A percentile compares a stretch with the other conserved stretches of the same genome.
Conservation (phyloP, 2,888 invertebrate species). For the Stenichneumon culpator region DNA sequence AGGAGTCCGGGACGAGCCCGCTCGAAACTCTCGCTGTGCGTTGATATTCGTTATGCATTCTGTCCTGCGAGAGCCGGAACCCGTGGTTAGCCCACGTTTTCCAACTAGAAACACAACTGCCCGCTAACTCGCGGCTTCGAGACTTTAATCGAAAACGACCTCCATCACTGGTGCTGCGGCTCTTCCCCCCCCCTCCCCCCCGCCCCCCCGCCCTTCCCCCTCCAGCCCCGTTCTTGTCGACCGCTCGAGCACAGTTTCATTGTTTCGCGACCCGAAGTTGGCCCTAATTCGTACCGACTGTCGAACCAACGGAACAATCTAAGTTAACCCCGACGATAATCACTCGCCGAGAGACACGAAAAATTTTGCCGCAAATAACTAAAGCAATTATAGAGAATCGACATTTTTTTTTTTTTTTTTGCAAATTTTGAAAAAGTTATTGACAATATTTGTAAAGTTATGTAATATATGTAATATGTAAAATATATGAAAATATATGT, state of each 20-base stretch:
- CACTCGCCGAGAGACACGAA: no score
- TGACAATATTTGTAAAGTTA: no score
- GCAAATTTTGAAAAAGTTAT: no score
- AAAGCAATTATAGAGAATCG: no score
- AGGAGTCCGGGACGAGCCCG: background rate
- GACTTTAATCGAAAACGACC: constrained; percentile 43
- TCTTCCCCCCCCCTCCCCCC: no score
- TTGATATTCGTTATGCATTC: constrained; percentile 15
- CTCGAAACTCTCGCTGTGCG: background rate
- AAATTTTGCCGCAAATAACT: no score
- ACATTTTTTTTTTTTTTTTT: no score
- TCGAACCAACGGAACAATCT: constrained; percentile 28
- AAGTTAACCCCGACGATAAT: constrained; percentile 8
- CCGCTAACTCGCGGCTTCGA: constrained; percentile 36
- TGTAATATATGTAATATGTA: no score
- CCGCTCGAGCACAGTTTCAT: constrained; percentile 20
- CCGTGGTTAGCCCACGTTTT: constrained; percentile 7
- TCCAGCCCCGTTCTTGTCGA: background rate
- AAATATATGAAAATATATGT: no score
- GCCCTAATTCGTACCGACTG: constrained; percentile 30
- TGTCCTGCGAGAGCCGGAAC: constrained; percentile 15
- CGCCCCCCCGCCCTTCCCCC: background rate
- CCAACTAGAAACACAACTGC: constrained; percentile 22
- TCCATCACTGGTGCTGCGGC: constrained; percentile 4
- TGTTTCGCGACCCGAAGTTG: constrained; percentile 16